Percentiles rank a stretch among this genome's conserved stretches.
Evolutionary conservation across 2,113 vertebrate genomes (phyloP).

Genomic region (Dromiciops gliroides): DNA sequence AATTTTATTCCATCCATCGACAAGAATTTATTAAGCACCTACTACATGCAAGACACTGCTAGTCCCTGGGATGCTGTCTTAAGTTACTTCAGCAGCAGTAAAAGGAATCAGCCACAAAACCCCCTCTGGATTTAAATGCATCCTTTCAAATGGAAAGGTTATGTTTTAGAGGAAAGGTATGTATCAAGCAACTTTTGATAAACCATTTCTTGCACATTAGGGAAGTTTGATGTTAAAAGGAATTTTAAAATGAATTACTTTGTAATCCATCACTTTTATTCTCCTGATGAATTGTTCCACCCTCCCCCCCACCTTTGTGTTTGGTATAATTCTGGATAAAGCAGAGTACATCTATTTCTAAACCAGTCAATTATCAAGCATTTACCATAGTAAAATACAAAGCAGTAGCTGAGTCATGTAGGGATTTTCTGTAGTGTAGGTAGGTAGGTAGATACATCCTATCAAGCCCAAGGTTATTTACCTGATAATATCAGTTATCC

Average conservation of each 20-base stretch:
- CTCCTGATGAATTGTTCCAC: background rate
- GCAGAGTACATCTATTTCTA: background rate
- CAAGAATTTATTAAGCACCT: background rate
- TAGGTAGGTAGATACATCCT: background rate
- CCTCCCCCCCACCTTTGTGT: background rate
- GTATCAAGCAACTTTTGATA: background rate
- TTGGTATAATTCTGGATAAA: background rate
- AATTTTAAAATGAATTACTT: background rate
- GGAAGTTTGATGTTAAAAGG: background rate
- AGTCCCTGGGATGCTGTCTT: background rate
- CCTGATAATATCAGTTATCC: background rate
- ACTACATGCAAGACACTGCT: background rate
- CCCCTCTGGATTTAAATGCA: background rate
- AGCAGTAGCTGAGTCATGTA: background rate
- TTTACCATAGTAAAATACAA: background rate
- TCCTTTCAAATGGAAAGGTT: background rate
- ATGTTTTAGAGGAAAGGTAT: background rate
- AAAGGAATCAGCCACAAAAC: background rate
- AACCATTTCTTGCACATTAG: background rate
- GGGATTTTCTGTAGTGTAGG: background rate
- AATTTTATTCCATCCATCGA: background rate
- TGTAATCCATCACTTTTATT: background rate
- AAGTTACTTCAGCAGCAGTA: background rate
- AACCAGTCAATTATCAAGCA: background rate
- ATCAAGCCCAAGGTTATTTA: background rate